Base-by-base conservation (phyloP, 2,797 vertebrate species). In the Syncerus caffer region DNA sequence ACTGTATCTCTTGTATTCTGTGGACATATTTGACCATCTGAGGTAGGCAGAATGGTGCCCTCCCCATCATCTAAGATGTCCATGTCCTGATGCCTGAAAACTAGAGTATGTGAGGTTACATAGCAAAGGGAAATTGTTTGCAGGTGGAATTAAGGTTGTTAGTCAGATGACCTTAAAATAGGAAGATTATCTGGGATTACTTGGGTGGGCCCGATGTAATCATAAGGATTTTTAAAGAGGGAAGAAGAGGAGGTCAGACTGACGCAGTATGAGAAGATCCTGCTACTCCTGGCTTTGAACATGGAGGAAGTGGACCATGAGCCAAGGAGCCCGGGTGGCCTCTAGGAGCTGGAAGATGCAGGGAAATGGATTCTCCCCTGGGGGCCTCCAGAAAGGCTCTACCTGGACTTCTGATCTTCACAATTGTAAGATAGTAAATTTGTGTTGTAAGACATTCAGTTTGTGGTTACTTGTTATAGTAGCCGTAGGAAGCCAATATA, bases 131-230 rank as follows among this genome's bases (percentile, higher is more conserved):
- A 95, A 90, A 90, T 83, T 62, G 47, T 3, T 31, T 93, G 27
- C 45, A 51, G 80, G 50, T 62, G 78, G 67, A 85, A 80, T 88
- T 94, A 86, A 47, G 50, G n/a, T 64, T 55, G n/a, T 93, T 85
- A 89, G 62, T 85, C 80, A 93, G 6, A 21, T 82, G 55, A 79
- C 12, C 7, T 76, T 71, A 71, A 74, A 50, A 5, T 76, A 60
- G 78, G 38, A 47, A 91, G 93, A 97, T 97, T 96, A 97, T 34
- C 82, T 42, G 23, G 85, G 82, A 96, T 97, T 96, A 97, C 58
- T 89, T 6, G 64, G 91, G 94, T 91, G 83, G 86, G 51, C 31
- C 84, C 15, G 5, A 5, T 7, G 42, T 95, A 55, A 87, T 67
- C 64, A 67, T n/a, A 51, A 60, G 50, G 7, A 15, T 80, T 74